phyloP scores from a whole-genome alignment of 2,888 invertebrate species.

The Polylopha cassiicola region DNA sequence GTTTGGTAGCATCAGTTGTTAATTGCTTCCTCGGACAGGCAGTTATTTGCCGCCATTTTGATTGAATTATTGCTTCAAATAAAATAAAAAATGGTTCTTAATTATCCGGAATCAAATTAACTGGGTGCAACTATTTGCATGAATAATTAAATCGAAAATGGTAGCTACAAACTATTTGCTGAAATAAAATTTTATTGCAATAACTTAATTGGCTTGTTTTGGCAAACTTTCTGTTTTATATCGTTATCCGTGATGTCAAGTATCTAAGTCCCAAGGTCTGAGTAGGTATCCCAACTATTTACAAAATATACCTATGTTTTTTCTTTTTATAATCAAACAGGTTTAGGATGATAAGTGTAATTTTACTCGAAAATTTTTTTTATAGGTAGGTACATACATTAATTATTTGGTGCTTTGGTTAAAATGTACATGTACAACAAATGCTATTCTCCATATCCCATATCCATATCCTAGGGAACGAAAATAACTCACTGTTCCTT shows the following conservation, averaged over 20 bases:
- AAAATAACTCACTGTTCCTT: too few species aligned
- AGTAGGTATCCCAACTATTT: constrained; percentile 6
- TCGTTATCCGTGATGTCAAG: constrained; percentile 5
- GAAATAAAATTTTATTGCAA: constrained; percentile 14
- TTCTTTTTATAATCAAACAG: too few species aligned
- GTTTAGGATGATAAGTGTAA: too few species aligned
- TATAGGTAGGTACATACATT: too few species aligned
- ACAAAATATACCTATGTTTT: too few species aligned
- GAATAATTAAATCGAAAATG: constrained; percentile 12
- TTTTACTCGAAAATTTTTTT: too few species aligned
- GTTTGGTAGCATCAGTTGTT: constrained; percentile 4
- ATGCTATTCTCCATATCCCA: too few species aligned
- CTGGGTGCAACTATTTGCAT: constrained; percentile 19
- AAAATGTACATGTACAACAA: too few species aligned
- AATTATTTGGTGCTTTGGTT: too few species aligned
- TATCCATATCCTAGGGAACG: too few species aligned
- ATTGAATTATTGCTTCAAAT: constrained; percentile 20
- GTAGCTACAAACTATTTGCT: constrained; percentile 13
- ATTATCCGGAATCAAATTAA: constrained; percentile 14
- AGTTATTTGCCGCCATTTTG: constrained; percentile 6
- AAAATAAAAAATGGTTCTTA: constrained; percentile 13
- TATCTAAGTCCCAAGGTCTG: constrained; percentile 9
- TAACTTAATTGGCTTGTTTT: constrained; percentile 9
- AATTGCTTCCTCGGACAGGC: constrained; percentile 15
- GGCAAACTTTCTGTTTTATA: constrained; percentile 9